Evolutionary conservation across 2,113 vertebrate species (phyloP).

Genomic region (Chionodraco myersi): DNA sequence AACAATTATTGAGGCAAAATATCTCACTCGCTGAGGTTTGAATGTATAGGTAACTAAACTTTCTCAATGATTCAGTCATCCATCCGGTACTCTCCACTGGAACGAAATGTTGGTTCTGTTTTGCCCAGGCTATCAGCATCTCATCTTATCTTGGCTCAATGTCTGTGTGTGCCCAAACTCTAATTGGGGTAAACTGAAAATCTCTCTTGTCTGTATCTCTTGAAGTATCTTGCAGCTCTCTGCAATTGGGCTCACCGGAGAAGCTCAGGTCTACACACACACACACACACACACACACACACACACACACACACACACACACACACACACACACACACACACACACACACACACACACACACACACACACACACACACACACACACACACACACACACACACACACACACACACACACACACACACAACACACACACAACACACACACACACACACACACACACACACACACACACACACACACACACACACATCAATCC

Average conservation of each 20-base stretch:
- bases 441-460: constrained; percentile 10
- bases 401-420: constrained; percentile 6
- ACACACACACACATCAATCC: constrained; percentile 11
- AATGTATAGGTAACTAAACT: background rate
- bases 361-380: no score
- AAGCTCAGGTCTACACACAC: constrained; percentile 23
- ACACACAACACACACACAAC: no score
- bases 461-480: no score
- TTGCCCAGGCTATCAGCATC: background rate
- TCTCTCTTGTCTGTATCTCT: background rate
- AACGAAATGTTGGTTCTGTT: background rate
- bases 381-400: no score
- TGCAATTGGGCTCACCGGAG: constrained; percentile 3
- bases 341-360: no score
- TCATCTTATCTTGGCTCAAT: background rate
- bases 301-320: no score
- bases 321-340: no score
- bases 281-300: no score
- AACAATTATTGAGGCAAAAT: background rate
- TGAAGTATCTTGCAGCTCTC: constrained; percentile 7
- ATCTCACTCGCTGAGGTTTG: background rate
- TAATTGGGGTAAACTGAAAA: background rate
- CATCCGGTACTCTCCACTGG: background rate
- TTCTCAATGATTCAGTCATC: background rate
- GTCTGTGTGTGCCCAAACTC: background rate